Percentiles rank a stretch among this genome's conserved stretches.
Conservation (phyloP, 2,797 vertebrate genomes). For the Xyrichtys novacula region DNA sequence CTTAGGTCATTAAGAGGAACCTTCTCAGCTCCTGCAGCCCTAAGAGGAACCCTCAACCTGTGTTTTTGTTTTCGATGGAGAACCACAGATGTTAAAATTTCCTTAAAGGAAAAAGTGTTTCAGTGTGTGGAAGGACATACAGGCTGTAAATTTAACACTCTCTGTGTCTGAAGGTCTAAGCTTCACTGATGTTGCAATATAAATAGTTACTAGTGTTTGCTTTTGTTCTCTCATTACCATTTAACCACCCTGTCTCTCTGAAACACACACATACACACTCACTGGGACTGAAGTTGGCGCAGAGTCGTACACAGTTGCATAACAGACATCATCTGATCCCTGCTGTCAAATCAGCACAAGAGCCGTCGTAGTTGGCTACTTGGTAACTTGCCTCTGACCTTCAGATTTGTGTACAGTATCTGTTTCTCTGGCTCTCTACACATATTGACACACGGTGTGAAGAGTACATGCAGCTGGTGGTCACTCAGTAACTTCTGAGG, state of each 20-base stretch:
- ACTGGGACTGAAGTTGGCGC: neutral
- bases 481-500: constrained; percentile 3
- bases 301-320: neutral
- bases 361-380: constrained; percentile 11
- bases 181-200: neutral
- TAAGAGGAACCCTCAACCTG: no score
- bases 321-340: neutral
- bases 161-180: neutral
- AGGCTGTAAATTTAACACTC: neutral
- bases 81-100: neutral
- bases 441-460: constrained; percentile 23
- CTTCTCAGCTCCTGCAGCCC: no score
- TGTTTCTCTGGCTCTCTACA: constrained; percentile 7
- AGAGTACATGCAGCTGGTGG: constrained; percentile 4
- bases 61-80: neutral
- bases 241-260: neutral
- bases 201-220: neutral
- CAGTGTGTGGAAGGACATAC: neutral
- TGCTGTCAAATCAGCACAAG: constrained; percentile 4
- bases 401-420: constrained; percentile 24
- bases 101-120: neutral
- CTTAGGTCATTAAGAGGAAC: no score
- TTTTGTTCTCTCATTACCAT: neutral
- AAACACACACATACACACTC: neutral
- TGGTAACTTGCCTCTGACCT: constrained; percentile 14